phyloP scores from a whole-genome alignment of 2,797 vertebrate species.

The Phoxinus dragarum region DNA sequence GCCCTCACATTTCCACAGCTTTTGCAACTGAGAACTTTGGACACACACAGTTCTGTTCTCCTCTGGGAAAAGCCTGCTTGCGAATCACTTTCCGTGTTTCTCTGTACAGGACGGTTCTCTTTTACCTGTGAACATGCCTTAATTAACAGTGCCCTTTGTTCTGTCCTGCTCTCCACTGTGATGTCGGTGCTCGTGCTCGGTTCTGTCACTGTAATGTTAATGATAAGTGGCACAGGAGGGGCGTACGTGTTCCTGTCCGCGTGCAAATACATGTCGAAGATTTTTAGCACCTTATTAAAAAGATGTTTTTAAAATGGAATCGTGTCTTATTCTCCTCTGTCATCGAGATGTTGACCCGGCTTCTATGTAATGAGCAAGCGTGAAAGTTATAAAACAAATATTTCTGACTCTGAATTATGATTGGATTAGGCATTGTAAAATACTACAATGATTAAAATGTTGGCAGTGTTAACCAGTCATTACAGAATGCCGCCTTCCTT shows the following conservation, averaged over 20 bases:
- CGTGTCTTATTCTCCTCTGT: not conserved
- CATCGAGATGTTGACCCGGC: not conserved
- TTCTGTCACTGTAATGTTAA: constrained; percentile 55
- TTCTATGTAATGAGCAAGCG: constrained; percentile 1
- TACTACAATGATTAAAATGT: not conserved
- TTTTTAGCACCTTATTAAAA: constrained; percentile 81
- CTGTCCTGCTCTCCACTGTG: constrained; percentile 67
- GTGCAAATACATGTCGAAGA: constrained; percentile 64
- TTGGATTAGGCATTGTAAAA: not conserved
- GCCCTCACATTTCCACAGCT: constrained; percentile 4
- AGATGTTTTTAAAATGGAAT: constrained; percentile 62
- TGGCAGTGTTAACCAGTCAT: not conserved
- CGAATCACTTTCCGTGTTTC: constrained; percentile 48
- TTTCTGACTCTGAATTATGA: not conserved
- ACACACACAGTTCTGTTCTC: constrained; percentile 17
- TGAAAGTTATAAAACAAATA: not conserved
- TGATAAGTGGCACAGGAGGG: constrained; percentile 39
- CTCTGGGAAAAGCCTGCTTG: constrained; percentile 36
- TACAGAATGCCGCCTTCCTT: constrained; percentile 11
- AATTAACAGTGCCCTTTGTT: constrained; percentile 70
- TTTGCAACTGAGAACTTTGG: constrained; percentile 20
- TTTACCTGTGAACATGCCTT: constrained; percentile 73
- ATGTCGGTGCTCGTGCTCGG: constrained; percentile 47
- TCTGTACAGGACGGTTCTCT: constrained; percentile 62
- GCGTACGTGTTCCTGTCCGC: constrained; percentile 60